Percentiles rank a stretch among this genome's conserved stretches.
These are phyloP conservation scores for Hydractinia symbiolongicarpus DNA, from an alignment of 30 jellyfish, hydroid and myxozoan species.

Conservation along the genomic window DNA sequence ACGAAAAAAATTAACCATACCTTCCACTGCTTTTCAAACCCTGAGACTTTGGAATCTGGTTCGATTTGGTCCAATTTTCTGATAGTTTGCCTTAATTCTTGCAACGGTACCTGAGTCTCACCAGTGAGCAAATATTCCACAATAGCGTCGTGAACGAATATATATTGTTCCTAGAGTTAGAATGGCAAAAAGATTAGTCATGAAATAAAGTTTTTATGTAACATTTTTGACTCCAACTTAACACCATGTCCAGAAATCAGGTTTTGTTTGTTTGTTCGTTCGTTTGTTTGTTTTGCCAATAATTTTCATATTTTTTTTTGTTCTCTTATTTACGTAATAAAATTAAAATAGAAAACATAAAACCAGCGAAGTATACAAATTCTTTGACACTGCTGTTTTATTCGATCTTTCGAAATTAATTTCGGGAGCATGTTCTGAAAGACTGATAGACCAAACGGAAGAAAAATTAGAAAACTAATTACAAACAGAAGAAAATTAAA, in stretches of 20 bases:
- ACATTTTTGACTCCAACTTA: too few relatives aligned
- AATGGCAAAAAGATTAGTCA: neutral
- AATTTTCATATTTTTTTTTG: too few relatives aligned
- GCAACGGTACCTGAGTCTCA: constrained; percentile 60
- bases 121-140: constrained; percentile 67
- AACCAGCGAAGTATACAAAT: too few relatives aligned
- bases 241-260: too few relatives aligned
- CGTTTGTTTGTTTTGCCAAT: too few relatives aligned
- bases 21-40: constrained; percentile 96
- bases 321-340: too few relatives aligned
- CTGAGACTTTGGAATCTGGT: constrained; percentile 68
- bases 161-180: constrained; percentile 70
- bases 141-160: constrained; percentile 85
- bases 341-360: too few relatives aligned
- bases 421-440: neutral
- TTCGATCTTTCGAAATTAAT: too few relatives aligned
- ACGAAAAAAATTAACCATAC: constrained; percentile 11
- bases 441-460: neutral
- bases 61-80: constrained; percentile 45
- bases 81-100: constrained; percentile 49
- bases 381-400: too few relatives aligned
- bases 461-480: neutral
- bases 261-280: too few relatives aligned
- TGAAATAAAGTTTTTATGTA: too few relatives aligned
- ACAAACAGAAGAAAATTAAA: neutral